Evolutionary conservation across 2,888 invertebrate species (phyloP).

Genomic region (Heliconius cydno): DNA sequence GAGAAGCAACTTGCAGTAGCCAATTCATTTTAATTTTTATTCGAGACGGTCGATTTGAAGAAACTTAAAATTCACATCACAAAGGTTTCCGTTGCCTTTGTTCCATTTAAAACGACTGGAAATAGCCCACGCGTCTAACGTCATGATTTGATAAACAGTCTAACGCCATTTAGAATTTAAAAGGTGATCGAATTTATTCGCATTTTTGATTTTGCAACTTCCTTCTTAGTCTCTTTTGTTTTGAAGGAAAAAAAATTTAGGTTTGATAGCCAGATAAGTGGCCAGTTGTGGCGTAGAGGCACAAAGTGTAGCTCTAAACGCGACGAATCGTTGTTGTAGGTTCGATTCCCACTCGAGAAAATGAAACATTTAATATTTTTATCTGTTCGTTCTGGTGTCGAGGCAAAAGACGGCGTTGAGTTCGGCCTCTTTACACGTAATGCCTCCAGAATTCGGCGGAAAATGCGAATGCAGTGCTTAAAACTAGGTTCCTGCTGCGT

Average conservation of each 20-base stretch:
- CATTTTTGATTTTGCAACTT: not conserved
- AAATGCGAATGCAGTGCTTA: not conserved
- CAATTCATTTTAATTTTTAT: slow-evolving; percentile 26
- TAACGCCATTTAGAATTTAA: slow-evolving; percentile 12
- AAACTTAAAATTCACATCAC: slow-evolving; percentile 41
- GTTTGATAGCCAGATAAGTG: not conserved
- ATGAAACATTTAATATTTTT: not conserved
- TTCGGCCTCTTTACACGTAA: not conserved
- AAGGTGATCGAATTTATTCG: not conserved
- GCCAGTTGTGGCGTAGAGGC: not conserved
- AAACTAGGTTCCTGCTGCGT: not conserved
- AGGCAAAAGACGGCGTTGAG: not conserved
- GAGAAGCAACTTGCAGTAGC: not conserved
- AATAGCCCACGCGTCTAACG: slow-evolving; percentile 19
- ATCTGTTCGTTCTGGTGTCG: not conserved
- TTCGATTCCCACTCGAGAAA: not conserved
- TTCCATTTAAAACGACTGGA: slow-evolving; percentile 35
- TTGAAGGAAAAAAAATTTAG: not conserved
- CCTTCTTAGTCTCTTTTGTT: not conserved
- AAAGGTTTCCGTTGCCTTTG: slow-evolving; percentile 30
- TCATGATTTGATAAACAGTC: slow-evolving; percentile 28
- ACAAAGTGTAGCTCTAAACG: not conserved
- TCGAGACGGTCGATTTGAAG: slow-evolving; percentile 33
- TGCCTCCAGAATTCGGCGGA: not conserved
- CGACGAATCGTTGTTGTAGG: not conserved